A percentile compares a stretch with the other conserved stretches of the same genome.
Evolutionary conservation across 1,140 invertebrate species (phyloP).

Genomic region (Apis laboriosa): DNA sequence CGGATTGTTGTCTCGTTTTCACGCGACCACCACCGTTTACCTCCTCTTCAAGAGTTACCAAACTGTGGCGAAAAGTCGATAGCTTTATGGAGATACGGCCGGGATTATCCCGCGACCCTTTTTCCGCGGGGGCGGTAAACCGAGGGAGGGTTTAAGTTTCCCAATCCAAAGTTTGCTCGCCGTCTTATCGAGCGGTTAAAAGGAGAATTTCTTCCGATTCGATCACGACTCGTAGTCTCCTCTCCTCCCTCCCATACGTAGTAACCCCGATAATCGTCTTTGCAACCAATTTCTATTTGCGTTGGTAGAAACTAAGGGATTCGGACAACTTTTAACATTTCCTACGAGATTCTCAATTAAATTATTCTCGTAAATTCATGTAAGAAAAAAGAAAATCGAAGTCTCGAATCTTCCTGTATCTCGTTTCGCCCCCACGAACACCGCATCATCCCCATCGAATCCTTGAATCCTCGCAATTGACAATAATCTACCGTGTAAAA

Average conservation of each 20-base stretch:
- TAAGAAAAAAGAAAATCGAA: not conserved
- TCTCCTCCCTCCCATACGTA: not conserved
- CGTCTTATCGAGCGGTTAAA: conserved; percentile 40
- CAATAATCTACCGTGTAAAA: not conserved
- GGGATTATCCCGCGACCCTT: conserved; percentile 53
- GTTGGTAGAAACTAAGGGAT: conserved; percentile 5
- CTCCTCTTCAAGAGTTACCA: conserved; percentile 41
- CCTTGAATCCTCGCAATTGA: not conserved
- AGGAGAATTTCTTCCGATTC: conserved; percentile 8
- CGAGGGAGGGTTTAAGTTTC: conserved; percentile 9
- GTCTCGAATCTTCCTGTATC: not conserved
- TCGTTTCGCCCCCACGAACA: no score
- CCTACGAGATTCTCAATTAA: conserved; percentile 6
- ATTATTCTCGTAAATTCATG: conserved; percentile 15
- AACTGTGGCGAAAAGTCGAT: conserved; percentile 49
- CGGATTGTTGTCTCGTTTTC: not conserved
- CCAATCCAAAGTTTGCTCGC: conserved; percentile 28
- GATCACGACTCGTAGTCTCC: not conserved
- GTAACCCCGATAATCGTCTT: not conserved
- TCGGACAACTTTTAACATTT: conserved; percentile 15
- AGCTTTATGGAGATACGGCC: conserved; percentile 57
- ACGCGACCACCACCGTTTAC: not conserved
- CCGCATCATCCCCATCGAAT: not conserved
- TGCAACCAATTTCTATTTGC: not conserved
- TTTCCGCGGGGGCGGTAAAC: not conserved